These are phyloP conservation scores for Chelon labrosus DNA, from an alignment of 2,797 vertebrate species.

Conservation along the genomic window DNA sequence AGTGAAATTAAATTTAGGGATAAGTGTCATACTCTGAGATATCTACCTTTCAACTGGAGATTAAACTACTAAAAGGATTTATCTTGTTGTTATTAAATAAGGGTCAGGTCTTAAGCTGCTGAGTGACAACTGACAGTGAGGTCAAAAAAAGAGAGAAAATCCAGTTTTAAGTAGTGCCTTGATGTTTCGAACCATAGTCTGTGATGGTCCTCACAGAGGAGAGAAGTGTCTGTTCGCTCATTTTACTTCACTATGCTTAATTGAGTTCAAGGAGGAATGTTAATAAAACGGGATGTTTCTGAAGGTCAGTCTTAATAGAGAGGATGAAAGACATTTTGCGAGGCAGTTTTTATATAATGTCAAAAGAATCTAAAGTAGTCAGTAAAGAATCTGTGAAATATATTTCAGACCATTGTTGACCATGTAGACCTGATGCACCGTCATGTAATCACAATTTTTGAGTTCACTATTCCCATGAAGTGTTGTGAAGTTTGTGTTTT, in stretches of 20 bases:
- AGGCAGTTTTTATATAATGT: background rate
- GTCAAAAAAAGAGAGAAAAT: constrained; percentile 8
- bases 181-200: constrained; percentile 8
- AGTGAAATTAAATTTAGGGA: constrained; percentile 8
- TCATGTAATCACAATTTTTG: no score
- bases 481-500: background rate
- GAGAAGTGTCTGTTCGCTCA: constrained; percentile 4
- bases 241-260: constrained; percentile 3
- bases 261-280: constrained; percentile 12
- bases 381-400: background rate
- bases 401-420: no score
- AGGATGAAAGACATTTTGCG: constrained; percentile 7
- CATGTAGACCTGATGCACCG: background rate
- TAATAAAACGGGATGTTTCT: background rate
- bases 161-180: constrained; percentile 7
- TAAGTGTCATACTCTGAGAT: constrained; percentile 4
- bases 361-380: background rate
- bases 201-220: background rate
- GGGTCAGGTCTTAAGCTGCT: background rate
- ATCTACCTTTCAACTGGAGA: constrained; percentile 29
- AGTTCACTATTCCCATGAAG: background rate
- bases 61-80: constrained; percentile 15
- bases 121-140: constrained; percentile 14
- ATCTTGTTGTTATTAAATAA: background rate
- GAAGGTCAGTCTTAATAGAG: background rate